These are phyloP conservation scores for Ceriagrion tenellum DNA, from an alignment of 2,888 invertebrate genomes.

Conservation along the genomic window DNA sequence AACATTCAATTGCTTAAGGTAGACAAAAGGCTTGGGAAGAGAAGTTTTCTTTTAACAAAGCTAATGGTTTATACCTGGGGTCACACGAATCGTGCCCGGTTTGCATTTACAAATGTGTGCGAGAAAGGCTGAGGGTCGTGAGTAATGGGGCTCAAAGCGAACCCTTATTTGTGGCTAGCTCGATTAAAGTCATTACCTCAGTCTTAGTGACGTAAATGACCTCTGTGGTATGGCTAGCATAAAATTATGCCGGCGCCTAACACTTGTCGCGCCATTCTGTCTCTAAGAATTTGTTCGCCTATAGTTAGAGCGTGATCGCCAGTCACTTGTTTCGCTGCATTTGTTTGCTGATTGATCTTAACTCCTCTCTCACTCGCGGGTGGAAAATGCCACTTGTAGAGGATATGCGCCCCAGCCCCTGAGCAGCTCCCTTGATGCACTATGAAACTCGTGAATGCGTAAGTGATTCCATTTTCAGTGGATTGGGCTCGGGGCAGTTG, in stretches of 20 bases:
- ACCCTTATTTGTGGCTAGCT: background rate
- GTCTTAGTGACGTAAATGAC: background rate
- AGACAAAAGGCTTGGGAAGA: background rate
- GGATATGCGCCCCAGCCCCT: too few relatives aligned
- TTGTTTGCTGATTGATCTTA: too few relatives aligned
- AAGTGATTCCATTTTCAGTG: too few relatives aligned
- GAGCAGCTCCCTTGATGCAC: too few relatives aligned
- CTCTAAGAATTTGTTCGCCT: too few relatives aligned
- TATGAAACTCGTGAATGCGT: too few relatives aligned
- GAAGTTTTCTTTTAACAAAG: background rate
- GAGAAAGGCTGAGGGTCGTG: background rate
- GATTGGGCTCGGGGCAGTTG: too few relatives aligned
- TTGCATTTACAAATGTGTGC: background rate
- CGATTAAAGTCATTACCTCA: background rate
- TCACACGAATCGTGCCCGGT: background rate
- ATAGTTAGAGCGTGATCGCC: too few relatives aligned
- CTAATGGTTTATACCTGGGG: background rate
- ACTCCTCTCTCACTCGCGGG: too few relatives aligned
- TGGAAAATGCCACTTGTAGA: too few relatives aligned
- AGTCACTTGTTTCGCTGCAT: too few relatives aligned
- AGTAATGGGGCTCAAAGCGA: background rate
- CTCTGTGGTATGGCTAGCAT: background rate
- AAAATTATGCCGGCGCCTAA: background rate
- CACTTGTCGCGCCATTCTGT: too few relatives aligned
- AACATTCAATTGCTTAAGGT: background rate